A percentile compares a stretch with the other conserved stretches of the same genome.
Conservation (phyloP, 2,113 vertebrate genomes). For the Thalassarche chlororhynchos region DNA sequence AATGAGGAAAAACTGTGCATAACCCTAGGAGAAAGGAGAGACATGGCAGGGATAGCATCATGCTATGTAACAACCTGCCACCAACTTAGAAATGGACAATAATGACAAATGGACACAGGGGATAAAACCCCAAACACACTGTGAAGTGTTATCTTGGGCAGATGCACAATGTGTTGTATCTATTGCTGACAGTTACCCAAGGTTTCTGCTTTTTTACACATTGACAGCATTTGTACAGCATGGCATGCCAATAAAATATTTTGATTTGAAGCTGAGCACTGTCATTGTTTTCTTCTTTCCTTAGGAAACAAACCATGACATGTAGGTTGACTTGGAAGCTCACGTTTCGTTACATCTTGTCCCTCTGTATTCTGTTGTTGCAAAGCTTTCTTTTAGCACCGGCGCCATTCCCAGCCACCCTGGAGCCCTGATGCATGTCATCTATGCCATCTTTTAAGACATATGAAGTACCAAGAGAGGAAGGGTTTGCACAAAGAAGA, state of each 20-base stretch:
- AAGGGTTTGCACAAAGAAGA: neutral
- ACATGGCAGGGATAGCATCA: constrained; percentile 66
- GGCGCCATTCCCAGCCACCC: neutral
- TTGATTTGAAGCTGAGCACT: constrained; percentile 26
- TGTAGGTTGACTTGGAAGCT: neutral
- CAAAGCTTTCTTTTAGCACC: neutral
- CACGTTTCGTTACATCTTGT: neutral
- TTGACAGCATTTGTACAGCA: neutral
- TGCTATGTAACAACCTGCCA: constrained; percentile 71
- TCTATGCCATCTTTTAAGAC: neutral
- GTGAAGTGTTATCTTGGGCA: constrained; percentile 49
- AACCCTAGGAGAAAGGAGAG: constrained; percentile 72
- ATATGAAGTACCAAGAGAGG: neutral
- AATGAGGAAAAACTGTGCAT: constrained; percentile 65
- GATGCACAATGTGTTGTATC: neutral
- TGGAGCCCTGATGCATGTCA: fast-evolving
- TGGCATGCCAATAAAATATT: constrained; percentile 29
- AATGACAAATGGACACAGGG: constrained; percentile 71
- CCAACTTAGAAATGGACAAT: constrained; percentile 65
- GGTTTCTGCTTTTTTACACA: constrained; percentile 29
- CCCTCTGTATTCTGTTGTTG: neutral
- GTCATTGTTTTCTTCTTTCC: neutral
- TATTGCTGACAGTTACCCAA: constrained; percentile 35
- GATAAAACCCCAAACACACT: constrained; percentile 61
- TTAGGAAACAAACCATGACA: neutral